phyloP scores from a whole-genome alignment of 2,113 vertebrate species.

The cattle (Bos taurus) region ARS-UCD2.0 NC_037329.1:88721501-88722000 shows the following conservation, averaged over 20 bases:
- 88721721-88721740: background rate
- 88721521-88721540: slow-evolving; percentile 32
- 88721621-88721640: background rate
- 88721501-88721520: background rate
- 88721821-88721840: background rate
- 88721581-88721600: background rate
- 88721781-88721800: background rate
- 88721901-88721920: background rate
- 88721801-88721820: background rate
- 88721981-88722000: background rate
- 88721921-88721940: background rate
- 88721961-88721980: background rate
- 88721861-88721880: background rate
- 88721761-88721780: background rate
- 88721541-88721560: background rate
- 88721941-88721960: background rate
- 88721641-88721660: background rate
- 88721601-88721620: background rate
- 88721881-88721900: background rate
- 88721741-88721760: background rate
- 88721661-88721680: background rate
- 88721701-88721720: background rate
- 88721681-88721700: background rate
- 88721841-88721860: background rate
- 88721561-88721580: background rate